Conservation (phyloP, 2,113 vertebrate genomes). For the Podocnemis expansa region DNA sequence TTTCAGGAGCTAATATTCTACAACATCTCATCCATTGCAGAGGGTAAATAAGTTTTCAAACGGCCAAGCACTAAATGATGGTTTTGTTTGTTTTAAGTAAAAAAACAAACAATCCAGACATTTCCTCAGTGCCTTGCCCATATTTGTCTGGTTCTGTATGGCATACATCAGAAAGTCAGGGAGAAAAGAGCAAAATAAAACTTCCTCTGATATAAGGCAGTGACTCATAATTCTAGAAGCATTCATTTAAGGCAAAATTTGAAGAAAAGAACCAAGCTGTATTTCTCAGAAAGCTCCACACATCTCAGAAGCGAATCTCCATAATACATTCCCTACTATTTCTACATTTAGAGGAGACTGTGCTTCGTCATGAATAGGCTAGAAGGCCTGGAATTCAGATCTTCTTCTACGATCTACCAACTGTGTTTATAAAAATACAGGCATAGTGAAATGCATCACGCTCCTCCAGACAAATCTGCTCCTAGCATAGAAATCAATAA, state of each 20-base stretch:
- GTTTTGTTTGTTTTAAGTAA: not conserved
- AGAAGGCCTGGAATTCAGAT: not conserved
- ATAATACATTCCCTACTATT: not conserved
- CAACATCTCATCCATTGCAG: not conserved
- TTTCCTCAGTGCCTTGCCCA: not conserved
- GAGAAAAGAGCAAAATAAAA: conserved; percentile 10
- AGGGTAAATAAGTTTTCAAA: not conserved
- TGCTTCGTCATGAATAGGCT: not conserved
- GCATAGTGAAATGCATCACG: not conserved
- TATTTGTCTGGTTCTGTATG: not conserved
- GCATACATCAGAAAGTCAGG: rapidly evolving
- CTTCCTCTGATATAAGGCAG: not conserved
- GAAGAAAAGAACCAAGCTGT: not conserved
- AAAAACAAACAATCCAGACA: not conserved
- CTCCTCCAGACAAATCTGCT: not conserved
- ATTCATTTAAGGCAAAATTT: not conserved
- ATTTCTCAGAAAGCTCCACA: not conserved
- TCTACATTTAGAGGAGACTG: not conserved
- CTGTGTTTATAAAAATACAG: not conserved
- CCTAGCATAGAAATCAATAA: not conserved
- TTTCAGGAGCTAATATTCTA: not conserved
- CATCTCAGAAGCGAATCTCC: not conserved
- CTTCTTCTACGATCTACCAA: not conserved
- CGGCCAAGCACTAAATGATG: not conserved
- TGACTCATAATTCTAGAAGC: conserved; percentile 1